A percentile compares a stretch with the other conserved stretches of the same genome.
Evolutionary conservation across 1,140 invertebrate species (phyloP).

Genomic region (Drosophila rhopaloa): DNA sequence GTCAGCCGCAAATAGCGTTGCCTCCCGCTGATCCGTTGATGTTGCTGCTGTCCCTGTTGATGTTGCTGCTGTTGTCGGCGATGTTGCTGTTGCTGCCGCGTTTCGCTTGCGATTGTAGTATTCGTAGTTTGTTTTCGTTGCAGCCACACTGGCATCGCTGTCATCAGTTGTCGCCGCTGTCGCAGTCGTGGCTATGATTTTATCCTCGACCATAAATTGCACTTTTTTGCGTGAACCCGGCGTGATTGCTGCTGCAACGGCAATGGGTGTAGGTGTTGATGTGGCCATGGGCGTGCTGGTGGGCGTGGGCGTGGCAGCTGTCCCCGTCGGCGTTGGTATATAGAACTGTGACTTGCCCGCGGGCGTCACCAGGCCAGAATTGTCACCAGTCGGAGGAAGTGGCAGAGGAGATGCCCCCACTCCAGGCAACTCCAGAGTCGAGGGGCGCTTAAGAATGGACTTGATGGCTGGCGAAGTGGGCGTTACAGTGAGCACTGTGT

Average conservation of each 20-base stretch:
- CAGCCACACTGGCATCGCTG: slow-evolving; percentile 52
- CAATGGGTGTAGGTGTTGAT: slow-evolving; percentile 31
- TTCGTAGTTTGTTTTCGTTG: slow-evolving; percentile 72
- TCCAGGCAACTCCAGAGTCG: slow-evolving; percentile 57
- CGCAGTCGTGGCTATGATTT: slow-evolving; percentile 77
- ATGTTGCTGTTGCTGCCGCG: slow-evolving; percentile 46
- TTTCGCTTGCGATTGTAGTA: slow-evolving; percentile 80
- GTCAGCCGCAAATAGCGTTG: slow-evolving; percentile 41
- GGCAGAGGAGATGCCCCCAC: neutral
- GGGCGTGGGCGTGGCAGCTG: slow-evolving; percentile 17
- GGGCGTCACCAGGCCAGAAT: slow-evolving; percentile 42
- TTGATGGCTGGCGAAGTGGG: slow-evolving; percentile 85
- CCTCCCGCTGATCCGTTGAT: slow-evolving; percentile 43
- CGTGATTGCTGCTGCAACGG: slow-evolving; percentile 12
- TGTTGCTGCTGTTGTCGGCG: slow-evolving; percentile 21
- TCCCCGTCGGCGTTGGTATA: slow-evolving; percentile 86
- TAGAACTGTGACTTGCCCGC: slow-evolving; percentile 88
- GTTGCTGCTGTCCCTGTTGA: slow-evolving; percentile 25
- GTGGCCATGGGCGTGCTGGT: slow-evolving; percentile 31
- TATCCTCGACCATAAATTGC: slow-evolving; percentile 87
- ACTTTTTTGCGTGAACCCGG: slow-evolving; percentile 86
- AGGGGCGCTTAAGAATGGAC: slow-evolving; percentile 89
- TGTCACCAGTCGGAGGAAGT: slow-evolving; percentile 13
- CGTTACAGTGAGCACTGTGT: slow-evolving; percentile 66
- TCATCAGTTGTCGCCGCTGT: slow-evolving; percentile 71